Conservation (phyloP, 2,113 vertebrate genomes). For the Ctenomys sociabilis region DNA sequence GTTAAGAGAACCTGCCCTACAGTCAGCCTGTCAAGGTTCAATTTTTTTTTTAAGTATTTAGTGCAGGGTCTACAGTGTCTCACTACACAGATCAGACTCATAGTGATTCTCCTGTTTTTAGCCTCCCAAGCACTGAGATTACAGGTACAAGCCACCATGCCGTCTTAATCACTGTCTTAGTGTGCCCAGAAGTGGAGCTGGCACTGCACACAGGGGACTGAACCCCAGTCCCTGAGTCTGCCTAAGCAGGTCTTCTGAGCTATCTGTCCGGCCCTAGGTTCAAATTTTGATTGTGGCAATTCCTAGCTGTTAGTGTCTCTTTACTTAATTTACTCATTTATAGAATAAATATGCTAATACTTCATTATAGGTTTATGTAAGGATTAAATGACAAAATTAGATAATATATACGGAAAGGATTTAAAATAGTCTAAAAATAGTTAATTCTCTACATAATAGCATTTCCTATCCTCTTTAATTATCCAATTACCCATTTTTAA, state of each 20-base stretch:
- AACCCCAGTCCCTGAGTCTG: too few relatives aligned
- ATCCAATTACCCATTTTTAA: conserved; percentile 25
- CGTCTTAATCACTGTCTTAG: too few relatives aligned
- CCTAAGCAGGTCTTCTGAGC: too few relatives aligned
- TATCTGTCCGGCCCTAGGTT: background rate
- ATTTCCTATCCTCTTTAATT: background rate
- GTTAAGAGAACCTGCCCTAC: background rate
- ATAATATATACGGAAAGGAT: background rate
- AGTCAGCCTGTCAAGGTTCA: background rate
- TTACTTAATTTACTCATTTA: conserved; percentile 3
- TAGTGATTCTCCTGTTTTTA: too few relatives aligned
- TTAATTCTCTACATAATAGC: background rate
- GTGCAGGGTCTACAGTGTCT: too few relatives aligned
- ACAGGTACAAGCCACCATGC: too few relatives aligned
- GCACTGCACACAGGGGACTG: too few relatives aligned
- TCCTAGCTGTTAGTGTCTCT: conserved; percentile 5
- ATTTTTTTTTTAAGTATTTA: background rate
- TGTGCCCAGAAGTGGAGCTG: too few relatives aligned
- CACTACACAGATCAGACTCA: too few relatives aligned
- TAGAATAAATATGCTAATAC: background rate
- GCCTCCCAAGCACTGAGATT: too few relatives aligned
- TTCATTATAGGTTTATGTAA: background rate
- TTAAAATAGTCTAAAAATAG: conserved; percentile 22
- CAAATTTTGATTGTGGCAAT: background rate
- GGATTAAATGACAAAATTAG: conserved; percentile 13